Percentiles rank a stretch among this genome's conserved stretches.
Conservation (phyloP, 2,797 vertebrate species). For the Schizopygopsis pylzovi region DNA sequence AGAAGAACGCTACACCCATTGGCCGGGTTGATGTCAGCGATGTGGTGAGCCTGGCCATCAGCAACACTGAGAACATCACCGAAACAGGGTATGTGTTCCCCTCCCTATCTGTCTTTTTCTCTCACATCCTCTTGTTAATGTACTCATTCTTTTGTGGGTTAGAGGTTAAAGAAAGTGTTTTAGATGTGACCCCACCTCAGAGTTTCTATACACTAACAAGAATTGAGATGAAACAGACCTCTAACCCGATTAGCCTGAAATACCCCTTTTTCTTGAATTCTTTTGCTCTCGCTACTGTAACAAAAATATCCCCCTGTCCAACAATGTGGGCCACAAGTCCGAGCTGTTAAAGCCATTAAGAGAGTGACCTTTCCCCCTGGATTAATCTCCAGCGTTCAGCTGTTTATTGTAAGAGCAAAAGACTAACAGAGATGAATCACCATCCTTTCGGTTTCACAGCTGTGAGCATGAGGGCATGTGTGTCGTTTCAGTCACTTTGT, state of each 20-base stretch:
- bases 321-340: conserved; percentile 42
- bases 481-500: conserved; percentile 37
- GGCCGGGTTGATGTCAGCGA: conserved; percentile 86
- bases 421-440: conserved; percentile 76
- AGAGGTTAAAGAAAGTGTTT: conserved; percentile 33
- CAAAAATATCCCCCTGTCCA: conserved; percentile 32
- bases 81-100: conserved; percentile 74
- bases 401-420: conserved; percentile 59
- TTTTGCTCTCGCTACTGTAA: conserved; percentile 21
- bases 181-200: not conserved
- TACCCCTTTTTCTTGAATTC: not conserved
- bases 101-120: not conserved
- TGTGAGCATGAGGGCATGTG: conserved; percentile 48
- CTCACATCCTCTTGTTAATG: not conserved
- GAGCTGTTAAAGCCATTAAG: conserved; percentile 47
- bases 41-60: conserved; percentile 84
- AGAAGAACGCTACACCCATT: conserved; percentile 80
- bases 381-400: conserved; percentile 53
- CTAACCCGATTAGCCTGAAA: conserved; percentile 24
- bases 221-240: conserved; percentile 1
- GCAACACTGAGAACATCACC: conserved; percentile 77
- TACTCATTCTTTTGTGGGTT: conserved; percentile 21
- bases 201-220: not conserved
- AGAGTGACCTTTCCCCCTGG: conserved; percentile 53
- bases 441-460: conserved; percentile 61